A percentile compares a stretch with the other conserved stretches of the same genome.
These are phyloP conservation scores for Spialia ferax DNA, from an alignment of 2,888 invertebrate genomes.

Conservation along the genomic window DNA sequence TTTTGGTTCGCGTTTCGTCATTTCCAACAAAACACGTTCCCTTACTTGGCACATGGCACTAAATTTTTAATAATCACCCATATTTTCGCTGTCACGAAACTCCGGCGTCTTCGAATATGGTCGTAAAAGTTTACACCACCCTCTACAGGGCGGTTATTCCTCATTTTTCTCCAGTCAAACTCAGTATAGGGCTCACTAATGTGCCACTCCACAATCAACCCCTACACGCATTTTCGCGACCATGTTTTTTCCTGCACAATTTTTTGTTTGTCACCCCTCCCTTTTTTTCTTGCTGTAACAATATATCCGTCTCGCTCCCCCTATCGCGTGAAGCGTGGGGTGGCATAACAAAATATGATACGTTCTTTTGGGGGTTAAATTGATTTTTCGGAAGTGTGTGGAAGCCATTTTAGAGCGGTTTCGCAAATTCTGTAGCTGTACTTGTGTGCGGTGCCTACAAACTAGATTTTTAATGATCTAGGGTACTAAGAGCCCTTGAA, in stretches of 20 bases:
- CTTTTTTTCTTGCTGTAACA: conserved; percentile 52
- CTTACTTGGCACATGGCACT: conserved; percentile 44
- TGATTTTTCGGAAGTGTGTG: conserved; percentile 82
- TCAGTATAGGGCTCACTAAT: conserved; percentile 77
- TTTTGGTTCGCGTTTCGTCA: too few species aligned
- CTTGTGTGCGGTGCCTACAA: conserved; percentile 19
- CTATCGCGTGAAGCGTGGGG: conserved; percentile 74
- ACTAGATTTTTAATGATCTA: conserved; percentile 36
- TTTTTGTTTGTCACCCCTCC: conserved; percentile 74
- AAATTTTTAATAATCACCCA: conserved; percentile 61
- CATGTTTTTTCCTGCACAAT: conserved; percentile 82
- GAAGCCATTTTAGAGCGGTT: conserved; percentile 75
- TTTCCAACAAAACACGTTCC: too few species aligned
- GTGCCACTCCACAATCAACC: conserved; percentile 79
- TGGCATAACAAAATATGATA: conserved; percentile 83
- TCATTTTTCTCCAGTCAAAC: conserved; percentile 80
- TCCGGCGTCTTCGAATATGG: conserved; percentile 67
- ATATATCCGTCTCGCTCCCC: conserved; percentile 57
- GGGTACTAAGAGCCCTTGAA: conserved; percentile 30
- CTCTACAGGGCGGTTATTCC: conserved; percentile 70
- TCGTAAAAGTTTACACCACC: conserved; percentile 64
- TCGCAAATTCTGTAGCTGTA: conserved; percentile 31
- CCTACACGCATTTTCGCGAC: conserved; percentile 79
- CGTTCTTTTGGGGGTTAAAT: conserved; percentile 82
- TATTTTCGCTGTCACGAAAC: conserved; percentile 56